Conservation (phyloP, 2,888 invertebrate species). For the Spilarctia lutea region DNA sequence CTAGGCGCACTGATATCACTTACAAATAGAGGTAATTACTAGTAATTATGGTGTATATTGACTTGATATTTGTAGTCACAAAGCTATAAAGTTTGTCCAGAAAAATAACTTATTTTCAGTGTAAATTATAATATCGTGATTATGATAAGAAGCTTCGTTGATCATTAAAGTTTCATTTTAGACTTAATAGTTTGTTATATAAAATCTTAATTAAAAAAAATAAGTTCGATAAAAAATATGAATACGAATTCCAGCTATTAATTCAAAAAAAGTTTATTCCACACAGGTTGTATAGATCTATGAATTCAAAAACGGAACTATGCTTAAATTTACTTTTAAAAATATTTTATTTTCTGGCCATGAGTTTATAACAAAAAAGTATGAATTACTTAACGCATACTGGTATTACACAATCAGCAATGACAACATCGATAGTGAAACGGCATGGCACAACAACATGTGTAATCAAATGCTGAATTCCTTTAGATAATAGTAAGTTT, state of each 20-base stretch:
- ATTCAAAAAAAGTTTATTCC: background rate
- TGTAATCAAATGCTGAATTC: constrained; percentile 83
- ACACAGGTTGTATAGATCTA: background rate
- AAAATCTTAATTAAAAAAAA: background rate
- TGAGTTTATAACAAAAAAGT: background rate
- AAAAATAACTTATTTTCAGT: constrained; percentile 7
- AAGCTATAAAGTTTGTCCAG: constrained; percentile 23
- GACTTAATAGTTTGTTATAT: no score
- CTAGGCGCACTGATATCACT: background rate
- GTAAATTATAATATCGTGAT: background rate
- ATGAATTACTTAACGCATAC: background rate
- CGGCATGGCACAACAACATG: constrained; percentile 25
- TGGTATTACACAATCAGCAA: constrained; percentile 46
- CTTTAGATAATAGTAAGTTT: constrained; percentile 63
- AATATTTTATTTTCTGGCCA: background rate
- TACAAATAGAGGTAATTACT: background rate
- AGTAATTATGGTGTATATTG: background rate
- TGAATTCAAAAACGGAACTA: background rate
- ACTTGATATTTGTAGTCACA: background rate
- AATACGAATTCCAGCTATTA: background rate
- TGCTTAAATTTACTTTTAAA: background rate
- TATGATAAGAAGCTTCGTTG: background rate
- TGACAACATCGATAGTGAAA: constrained; percentile 42
- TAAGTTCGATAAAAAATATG: background rate
- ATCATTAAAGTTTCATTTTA: background rate